Base-by-base conservation (phyloP, 2,888 invertebrate species). In the Zaprionus lineosus region DNA sequence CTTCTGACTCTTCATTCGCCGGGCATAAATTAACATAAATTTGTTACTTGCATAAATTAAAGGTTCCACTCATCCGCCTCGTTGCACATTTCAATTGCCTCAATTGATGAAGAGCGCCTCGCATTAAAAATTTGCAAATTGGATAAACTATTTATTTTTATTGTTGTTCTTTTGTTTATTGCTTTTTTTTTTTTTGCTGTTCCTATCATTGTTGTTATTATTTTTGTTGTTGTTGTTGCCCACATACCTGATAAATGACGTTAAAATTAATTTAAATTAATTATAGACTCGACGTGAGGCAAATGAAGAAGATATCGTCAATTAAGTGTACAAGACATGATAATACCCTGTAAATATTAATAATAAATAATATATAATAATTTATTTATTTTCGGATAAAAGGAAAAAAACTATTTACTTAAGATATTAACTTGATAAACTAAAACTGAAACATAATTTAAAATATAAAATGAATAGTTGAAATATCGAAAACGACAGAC, bases 181-280 rank as follows among this genome's bases (percentile, higher is more conserved):
- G n/a, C n/a, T n/a, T n/a, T n/a, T n/a, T n/a, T n/a, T n/a, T n/a
- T n/a, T n/a, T n/a, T n/a, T n/a, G n/a, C n/a, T n/a, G n/a, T n/a
- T n/a, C n/a, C n/a, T n/a, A n/a, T n/a, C 48, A 24, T 36, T 55
- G 44, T 41, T 48, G 21, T 28, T 66, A n/a, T n/a, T n/a, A n/a
- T 4, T 2, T 24, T 2, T 24, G 48, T 31, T 53, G 21, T 24
- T 63, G 31, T 50, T 33, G 12, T 24, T 19, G 24, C 19, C 37
- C 47, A 41, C 46, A 52, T 58, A 56, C 50, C 73, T 76, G 77
- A 76, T 64, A 79, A 75, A 76, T 75, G 81, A 81, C 48, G 59
- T 76, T 74, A 64, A 81, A 81, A 73, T 75, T 53, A 81, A 81
- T 75, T 76, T 65, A 81, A 81, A 76, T 73, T 65, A 73, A 69